A percentile compares a stretch with the other conserved stretches of the same genome.
Conservation (phyloP, 2,113 vertebrate species). For the Terrapene triunguis region DNA sequence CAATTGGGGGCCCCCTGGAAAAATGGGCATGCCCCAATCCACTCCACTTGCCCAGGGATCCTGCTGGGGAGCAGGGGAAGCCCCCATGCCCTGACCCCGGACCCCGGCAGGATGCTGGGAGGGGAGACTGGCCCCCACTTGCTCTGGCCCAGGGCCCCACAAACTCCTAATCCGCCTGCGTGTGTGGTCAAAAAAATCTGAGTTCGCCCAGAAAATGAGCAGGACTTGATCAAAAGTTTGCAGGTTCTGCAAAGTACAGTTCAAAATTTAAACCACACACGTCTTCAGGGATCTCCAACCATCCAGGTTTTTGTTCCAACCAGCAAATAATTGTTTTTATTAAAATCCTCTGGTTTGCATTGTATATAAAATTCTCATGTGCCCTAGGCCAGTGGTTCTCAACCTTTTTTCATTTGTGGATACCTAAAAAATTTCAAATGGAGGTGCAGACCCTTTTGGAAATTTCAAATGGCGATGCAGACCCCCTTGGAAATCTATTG, state of each 20-base stretch:
- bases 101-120: too few species aligned
- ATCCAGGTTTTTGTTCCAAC: neutral
- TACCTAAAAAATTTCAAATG: neutral
- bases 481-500: neutral
- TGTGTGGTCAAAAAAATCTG: too few species aligned
- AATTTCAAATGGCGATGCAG: too few species aligned
- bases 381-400: neutral
- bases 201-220: neutral
- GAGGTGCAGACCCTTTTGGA: neutral
- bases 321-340: neutral
- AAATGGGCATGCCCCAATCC: too few species aligned
- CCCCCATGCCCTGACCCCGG: too few species aligned
- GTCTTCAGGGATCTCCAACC: neutral
- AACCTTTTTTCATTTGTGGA: neutral
- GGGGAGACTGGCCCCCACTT: too few species aligned
- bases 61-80: too few species aligned
- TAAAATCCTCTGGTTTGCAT: neutral
- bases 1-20: too few species aligned
- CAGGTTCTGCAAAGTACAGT: neutral
- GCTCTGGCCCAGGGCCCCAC: too few species aligned
- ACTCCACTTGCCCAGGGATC: too few species aligned
- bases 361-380: neutral
- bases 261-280: neutral
- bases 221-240: neutral
- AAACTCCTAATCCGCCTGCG: too few species aligned